These are phyloP conservation scores for Channa maculata DNA, from an alignment of 2,113 vertebrate genomes.

Conservation along the genomic window DNA sequence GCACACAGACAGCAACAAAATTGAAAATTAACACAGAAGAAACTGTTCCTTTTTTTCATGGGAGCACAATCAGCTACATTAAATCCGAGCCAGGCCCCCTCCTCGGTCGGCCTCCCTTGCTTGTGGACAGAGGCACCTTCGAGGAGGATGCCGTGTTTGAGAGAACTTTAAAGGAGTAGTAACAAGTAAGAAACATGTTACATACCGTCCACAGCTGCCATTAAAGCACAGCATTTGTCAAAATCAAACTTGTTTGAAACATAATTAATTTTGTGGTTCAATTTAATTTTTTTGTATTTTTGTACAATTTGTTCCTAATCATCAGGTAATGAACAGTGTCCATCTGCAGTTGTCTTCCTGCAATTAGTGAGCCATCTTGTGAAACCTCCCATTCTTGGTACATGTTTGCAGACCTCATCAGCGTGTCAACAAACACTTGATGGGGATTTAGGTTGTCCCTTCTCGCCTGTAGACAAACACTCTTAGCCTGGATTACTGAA, in stretches of 20 bases:
- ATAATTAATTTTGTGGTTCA: too few species aligned
- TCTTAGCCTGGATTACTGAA: conserved; percentile 55
- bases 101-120: conserved; percentile 31
- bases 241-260: too few species aligned
- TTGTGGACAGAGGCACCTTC: conserved; percentile 7
- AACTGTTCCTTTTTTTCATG: conserved; percentile 98
- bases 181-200: not conserved
- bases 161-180: not conserved
- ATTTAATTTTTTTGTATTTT: too few species aligned
- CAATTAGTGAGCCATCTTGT: not conserved
- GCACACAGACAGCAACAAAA: conserved; percentile 93
- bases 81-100: conserved; percentile 80
- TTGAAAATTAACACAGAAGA: conserved; percentile 98
- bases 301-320: not conserved
- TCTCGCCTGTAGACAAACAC: conserved; percentile 72
- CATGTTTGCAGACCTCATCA: conserved; percentile 59
- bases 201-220: too few species aligned
- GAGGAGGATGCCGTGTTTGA: conserved; percentile 3
- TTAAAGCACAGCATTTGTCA: too few species aligned
- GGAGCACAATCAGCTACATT: conserved; percentile 94
- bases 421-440: conserved; percentile 55
- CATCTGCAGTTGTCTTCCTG: not conserved
- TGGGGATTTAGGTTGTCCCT: conserved; percentile 55
- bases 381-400: conserved; percentile 1
- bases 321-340: not conserved